Evolutionary conservation across 2,797 vertebrate genomes (phyloP).

Genomic region (Sebastes umbrosus): DNA sequence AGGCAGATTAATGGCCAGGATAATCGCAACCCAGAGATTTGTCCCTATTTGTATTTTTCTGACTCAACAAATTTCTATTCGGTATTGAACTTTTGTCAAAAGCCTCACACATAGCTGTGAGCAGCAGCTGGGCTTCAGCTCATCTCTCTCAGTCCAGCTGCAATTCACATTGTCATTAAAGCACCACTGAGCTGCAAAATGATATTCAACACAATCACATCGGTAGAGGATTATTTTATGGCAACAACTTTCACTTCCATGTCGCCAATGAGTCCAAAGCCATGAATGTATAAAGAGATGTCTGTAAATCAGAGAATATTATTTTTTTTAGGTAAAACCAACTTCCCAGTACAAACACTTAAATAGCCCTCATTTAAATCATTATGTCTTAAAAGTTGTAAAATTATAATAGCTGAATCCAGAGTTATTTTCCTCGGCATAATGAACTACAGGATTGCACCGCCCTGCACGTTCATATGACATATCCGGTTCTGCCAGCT

Average conservation of each 20-base stretch:
- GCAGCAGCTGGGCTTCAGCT: slow-evolving; percentile 27
- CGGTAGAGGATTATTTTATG: background rate
- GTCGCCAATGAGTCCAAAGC: too few species aligned
- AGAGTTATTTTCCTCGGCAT: too few species aligned
- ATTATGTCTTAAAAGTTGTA: too few species aligned
- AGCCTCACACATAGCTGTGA: slow-evolving; percentile 20
- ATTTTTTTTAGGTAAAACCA: too few species aligned
- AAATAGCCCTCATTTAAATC: too few species aligned
- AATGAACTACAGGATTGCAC: too few species aligned
- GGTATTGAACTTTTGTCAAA: slow-evolving; percentile 35
- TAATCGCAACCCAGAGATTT: slow-evolving; percentile 63
- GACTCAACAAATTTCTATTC: slow-evolving; percentile 45
- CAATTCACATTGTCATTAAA: slow-evolving; percentile 23
- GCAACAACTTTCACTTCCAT: background rate
- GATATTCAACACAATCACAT: background rate
- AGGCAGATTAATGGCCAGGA: slow-evolving; percentile 68
- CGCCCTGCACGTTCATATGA: too few species aligned
- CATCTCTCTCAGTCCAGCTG: slow-evolving; percentile 1
- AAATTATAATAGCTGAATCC: too few species aligned
- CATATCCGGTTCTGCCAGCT: too few species aligned
- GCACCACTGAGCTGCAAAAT: slow-evolving; percentile 28
- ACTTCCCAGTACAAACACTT: too few species aligned
- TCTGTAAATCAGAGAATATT: too few species aligned
- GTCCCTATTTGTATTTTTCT: slow-evolving; percentile 56
- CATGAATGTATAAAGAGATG: too few species aligned